phyloP scores from a whole-genome alignment of 2,888 invertebrate species.

The Agriopis aurantiaria region DNA sequence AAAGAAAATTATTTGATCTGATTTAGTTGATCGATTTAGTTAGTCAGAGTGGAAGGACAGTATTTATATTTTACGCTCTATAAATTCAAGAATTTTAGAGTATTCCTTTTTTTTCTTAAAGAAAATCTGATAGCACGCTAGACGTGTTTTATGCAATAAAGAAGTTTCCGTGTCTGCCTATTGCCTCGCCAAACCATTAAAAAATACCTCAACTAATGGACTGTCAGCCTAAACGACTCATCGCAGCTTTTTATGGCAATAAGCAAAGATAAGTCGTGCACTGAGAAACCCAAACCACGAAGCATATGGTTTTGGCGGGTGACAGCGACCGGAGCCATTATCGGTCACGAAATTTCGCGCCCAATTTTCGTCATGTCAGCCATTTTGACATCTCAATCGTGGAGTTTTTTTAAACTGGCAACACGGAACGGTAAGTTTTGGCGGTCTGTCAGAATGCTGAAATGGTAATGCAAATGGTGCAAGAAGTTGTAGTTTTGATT shows the following conservation, averaged over 20 bases:
- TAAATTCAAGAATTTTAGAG: too few species aligned
- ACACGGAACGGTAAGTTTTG: slow-evolving; percentile 60
- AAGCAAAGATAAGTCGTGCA: slow-evolving; percentile 50
- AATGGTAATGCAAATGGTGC: slow-evolving; percentile 40
- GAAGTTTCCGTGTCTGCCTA: slow-evolving; percentile 10
- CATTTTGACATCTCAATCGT: slow-evolving; percentile 78
- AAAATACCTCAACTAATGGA: slow-evolving; percentile 40
- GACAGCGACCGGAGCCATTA: slow-evolving; percentile 63
- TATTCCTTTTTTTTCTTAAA: neutral
- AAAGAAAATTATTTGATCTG: too few species aligned
- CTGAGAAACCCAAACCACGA: slow-evolving; percentile 73
- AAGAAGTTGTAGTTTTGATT: slow-evolving; percentile 43
- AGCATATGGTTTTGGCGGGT: slow-evolving; percentile 77
- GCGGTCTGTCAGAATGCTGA: slow-evolving; percentile 49
- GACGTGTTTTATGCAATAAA: slow-evolving; percentile 1
- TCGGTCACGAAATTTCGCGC: slow-evolving; percentile 77
- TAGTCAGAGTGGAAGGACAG: neutral
- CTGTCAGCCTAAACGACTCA: slow-evolving; percentile 48
- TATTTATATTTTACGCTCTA: neutral
- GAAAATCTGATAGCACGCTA: neutral
- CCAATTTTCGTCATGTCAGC: slow-evolving; percentile 79
- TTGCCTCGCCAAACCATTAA: slow-evolving; percentile 12
- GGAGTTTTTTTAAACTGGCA: slow-evolving; percentile 52
- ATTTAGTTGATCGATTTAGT: too few species aligned
- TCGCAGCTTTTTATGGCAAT: slow-evolving; percentile 63